Conservation (phyloP, 1,140 invertebrate genomes). For the Platyscapa corneri region DNA sequence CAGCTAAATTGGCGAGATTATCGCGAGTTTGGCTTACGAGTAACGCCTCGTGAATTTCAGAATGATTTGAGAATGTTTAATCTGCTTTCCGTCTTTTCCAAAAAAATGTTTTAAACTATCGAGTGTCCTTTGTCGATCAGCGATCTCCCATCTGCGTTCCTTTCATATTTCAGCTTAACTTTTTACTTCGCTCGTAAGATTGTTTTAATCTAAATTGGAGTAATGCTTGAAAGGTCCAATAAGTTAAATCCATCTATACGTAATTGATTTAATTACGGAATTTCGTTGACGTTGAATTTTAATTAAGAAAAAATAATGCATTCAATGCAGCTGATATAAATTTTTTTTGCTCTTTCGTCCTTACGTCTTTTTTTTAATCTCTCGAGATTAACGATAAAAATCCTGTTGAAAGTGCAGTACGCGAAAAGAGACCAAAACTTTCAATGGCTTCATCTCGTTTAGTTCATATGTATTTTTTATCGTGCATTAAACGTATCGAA, state of each 20-base stretch:
- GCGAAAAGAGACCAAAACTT: not conserved
- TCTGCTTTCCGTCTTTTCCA: not conserved
- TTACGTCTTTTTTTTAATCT: not conserved
- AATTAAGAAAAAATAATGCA: constrained; percentile 3
- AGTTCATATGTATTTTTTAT: not conserved
- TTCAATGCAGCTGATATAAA: constrained; percentile 9
- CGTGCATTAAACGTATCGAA: not conserved
- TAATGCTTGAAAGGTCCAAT: not conserved
- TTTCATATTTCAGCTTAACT: not conserved
- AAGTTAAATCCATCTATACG: not conserved
- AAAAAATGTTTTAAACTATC: not conserved
- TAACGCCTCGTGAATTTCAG: not conserved
- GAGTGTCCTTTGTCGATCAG: not conserved
- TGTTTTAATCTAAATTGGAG: not conserved
- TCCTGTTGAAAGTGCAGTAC: constrained; percentile 7
- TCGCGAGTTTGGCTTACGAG: not conserved
- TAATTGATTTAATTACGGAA: not conserved
- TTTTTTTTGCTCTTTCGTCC: constrained; percentile 14
- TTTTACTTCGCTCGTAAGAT: not conserved
- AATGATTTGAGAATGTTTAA: not conserved
- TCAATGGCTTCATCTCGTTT: not conserved
- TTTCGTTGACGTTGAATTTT: not conserved
- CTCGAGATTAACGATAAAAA: constrained; percentile 3
- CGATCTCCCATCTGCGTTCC: not conserved
- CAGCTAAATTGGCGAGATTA: not conserved